These are phyloP conservation scores for Beroe ovata DNA, from an alignment of 37 sponge, comb jelly and placozoan species.

Conservation along the genomic window DNA sequence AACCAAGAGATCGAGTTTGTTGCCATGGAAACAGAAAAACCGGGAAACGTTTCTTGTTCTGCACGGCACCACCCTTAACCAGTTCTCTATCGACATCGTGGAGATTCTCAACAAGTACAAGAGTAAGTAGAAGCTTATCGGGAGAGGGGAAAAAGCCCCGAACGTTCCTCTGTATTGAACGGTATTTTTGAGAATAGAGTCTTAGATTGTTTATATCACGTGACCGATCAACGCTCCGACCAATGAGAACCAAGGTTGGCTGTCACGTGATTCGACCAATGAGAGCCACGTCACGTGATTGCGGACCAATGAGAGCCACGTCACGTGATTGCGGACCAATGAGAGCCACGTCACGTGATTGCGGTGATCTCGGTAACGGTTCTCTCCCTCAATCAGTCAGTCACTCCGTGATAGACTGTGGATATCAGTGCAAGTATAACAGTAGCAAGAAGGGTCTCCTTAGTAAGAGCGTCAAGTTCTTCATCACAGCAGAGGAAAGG, in stretches of 20 bases:
- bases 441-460: conserved; percentile 46
- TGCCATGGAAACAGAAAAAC: conserved; percentile 41
- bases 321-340: too few species aligned
- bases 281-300: too few species aligned
- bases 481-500: conserved; percentile 43
- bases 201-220: too few species aligned
- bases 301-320: too few species aligned
- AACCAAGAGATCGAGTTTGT: not conserved
- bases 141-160: too few species aligned
- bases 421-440: conserved; percentile 46
- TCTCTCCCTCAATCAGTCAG: conserved; percentile 2
- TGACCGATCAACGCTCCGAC: too few species aligned
- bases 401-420: conserved; percentile 1
- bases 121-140: conserved; percentile 22
- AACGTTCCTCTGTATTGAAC: too few species aligned
- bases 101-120: conserved; percentile 1
- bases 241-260: too few species aligned
- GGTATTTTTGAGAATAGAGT: too few species aligned
- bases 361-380: too few species aligned
- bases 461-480: conserved; percentile 37
- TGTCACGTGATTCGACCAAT: too few species aligned
- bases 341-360: too few species aligned
- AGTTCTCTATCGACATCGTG: conserved; percentile 45
- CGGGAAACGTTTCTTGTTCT: conserved; percentile 53
- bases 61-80: conserved; percentile 39